Evolutionary conservation across 2,113 vertebrate species (phyloP), one percentile per base, ranked within the genome.

Genomic region (Eptatretus burgeri): DNA sequence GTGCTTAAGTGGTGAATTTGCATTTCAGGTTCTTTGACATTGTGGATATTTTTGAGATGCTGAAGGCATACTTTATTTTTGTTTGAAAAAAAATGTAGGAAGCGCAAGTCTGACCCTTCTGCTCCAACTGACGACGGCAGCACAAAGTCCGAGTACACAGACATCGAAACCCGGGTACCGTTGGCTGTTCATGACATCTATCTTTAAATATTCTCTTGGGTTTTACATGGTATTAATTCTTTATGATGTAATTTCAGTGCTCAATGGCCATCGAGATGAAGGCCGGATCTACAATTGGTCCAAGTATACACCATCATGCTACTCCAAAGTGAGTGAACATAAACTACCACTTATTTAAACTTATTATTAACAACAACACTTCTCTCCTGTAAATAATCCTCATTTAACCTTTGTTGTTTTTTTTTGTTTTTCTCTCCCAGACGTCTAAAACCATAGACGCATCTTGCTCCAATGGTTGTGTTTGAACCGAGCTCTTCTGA

Each of bases 121-220:
- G 12, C 67, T 2, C 69, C 74, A 12, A 63, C 63, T 19, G 75
- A 71, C 0, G 71, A 69, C 0, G 73, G 51, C 12, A 71, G 77
- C 16, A 51, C 50, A 3, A 82, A 86, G 52, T 79, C 80, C 1
- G 75, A 81, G 27, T 83, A 80, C 81, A 91, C 83, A 0, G 87
- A 91, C 64, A 81, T 93, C 41, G 87, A 93, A 68, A 89, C 79
- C 1, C 81, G 89, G 75, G 91, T 95, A 78, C 73, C 76, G 64
- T n/a, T 60, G n/a, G 56, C 20, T 13, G 56, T 19, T 64, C 41
- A 5, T 51, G 18, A 14, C 50, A 52, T 62, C 62, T 14, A 52
- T 13, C 49, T 8, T 52, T 63, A 49, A 66, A 63, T 64, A 41
- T 64, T 14, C 16, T 50, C 16, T 16, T 64, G 63, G 16, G 16